These are phyloP conservation scores for Drosophila conformis DNA, from an alignment of 2,888 invertebrate genomes.

Conservation along the genomic window DNA sequence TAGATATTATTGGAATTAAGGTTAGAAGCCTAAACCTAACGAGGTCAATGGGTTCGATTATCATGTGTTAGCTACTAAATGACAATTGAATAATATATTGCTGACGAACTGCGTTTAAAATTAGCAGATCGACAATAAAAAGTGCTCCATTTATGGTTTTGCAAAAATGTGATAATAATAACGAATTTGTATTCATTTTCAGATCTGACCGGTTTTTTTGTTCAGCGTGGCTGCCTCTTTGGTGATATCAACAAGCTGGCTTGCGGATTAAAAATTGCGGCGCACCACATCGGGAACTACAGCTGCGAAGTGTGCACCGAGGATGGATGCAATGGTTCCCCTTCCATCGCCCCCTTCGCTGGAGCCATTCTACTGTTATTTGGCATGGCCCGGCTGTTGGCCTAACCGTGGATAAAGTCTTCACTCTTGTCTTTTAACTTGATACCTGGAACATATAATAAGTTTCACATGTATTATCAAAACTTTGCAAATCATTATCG, in stretches of 20 bases:
- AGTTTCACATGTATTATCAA: conserved; percentile 8
- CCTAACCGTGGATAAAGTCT: conserved; percentile 48
- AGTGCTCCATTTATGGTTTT: not conserved
- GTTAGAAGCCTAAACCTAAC: conserved; percentile 2
- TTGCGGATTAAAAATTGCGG: no score
- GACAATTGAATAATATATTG: not conserved
- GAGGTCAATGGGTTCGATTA: conserved; percentile 27
- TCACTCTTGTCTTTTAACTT: not conserved
- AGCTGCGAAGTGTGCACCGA: conserved; percentile 60
- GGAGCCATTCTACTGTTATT: conserved; percentile 77
- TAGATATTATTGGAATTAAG: conserved; percentile 14
- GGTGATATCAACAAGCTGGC: no score
- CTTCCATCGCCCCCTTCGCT: conserved; percentile 71
- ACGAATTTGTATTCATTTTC: conserved; percentile 1
- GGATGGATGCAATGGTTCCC: conserved; percentile 81
- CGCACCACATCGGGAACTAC: no score
- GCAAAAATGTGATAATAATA: not conserved
- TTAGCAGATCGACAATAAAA: conserved; percentile 5
- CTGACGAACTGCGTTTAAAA: conserved; percentile 8
- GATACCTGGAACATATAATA: conserved; percentile 3
- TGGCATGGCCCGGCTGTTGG: conserved; percentile 77
- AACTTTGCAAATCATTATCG: not conserved
- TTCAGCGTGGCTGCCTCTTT: no score
- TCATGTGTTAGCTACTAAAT: conserved; percentile 31
- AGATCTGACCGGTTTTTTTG: no score